These are phyloP conservation scores for Psilopogon haemacephalus DNA, from an alignment of 2,113 vertebrate genomes.

Conservation along the genomic window DNA sequence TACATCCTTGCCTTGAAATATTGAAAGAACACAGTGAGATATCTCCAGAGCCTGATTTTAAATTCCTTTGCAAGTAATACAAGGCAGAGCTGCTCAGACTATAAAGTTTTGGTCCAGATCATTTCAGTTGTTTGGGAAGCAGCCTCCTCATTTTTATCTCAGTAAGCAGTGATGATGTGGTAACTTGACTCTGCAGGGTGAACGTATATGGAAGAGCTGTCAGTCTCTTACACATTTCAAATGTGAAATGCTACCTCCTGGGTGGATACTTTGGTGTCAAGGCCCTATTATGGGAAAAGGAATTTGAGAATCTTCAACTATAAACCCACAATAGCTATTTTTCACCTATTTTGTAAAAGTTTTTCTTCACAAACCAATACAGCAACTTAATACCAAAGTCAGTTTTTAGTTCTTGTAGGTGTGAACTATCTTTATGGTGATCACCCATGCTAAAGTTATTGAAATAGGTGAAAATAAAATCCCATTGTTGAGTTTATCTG, in stretches of 20 bases:
- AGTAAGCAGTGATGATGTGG: not conserved
- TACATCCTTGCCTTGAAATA: not conserved
- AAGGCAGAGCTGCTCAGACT: not conserved
- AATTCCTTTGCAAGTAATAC: not conserved
- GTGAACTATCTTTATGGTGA: not conserved
- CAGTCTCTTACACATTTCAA: not conserved
- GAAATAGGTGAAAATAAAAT: not conserved
- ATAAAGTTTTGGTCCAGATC: not conserved
- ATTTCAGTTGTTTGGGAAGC: not conserved
- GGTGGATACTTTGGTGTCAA: not conserved
- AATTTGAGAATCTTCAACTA: not conserved
- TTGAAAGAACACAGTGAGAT: not conserved
- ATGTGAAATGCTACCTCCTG: not conserved
- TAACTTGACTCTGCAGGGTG: not conserved
- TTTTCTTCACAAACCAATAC: not conserved
- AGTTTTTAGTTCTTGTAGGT: not conserved
- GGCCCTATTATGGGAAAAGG: not conserved
- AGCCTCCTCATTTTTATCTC: not conserved
- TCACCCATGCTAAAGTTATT: not conserved
- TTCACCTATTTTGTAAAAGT: not conserved
- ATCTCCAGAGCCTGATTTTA: not conserved
- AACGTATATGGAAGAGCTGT: fast-evolving
- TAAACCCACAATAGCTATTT: fast-evolving
- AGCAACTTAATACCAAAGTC: not conserved
- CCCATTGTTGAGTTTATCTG: not conserved